These are phyloP conservation scores for Ahaetulla prasina DNA, from an alignment of 2,113 vertebrate genomes.

Conservation along the genomic window DNA sequence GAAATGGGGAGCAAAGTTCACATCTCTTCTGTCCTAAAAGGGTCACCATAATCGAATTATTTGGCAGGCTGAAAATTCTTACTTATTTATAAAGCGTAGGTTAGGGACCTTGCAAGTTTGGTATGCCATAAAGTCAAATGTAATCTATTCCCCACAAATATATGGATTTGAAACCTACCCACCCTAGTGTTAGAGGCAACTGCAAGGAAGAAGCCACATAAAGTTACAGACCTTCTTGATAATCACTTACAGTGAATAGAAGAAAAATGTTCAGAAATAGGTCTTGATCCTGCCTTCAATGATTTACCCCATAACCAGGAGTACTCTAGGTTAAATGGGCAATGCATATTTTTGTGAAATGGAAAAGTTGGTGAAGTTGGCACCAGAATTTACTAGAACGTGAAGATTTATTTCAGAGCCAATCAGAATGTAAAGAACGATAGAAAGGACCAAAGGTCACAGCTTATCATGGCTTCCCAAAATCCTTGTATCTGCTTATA, in stretches of 20 bases:
- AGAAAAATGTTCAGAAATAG: neutral
- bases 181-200: neutral
- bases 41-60: neutral
- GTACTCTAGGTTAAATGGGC: neutral
- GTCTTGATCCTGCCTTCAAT: neutral
- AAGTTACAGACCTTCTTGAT: neutral
- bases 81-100: neutral
- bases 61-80: neutral
- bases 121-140: neutral
- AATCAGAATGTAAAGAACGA: neutral
- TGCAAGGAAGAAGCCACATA: neutral
- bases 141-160: neutral
- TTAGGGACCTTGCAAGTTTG: neutral
- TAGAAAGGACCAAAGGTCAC: neutral
- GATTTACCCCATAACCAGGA: neutral
- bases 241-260: neutral
- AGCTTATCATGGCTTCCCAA: neutral
- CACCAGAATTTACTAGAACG: neutral
- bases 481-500: neutral
- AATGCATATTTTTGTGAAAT: neutral
- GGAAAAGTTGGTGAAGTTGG: neutral
- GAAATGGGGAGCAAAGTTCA: neutral
- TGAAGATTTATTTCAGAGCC: neutral
- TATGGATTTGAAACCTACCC: neutral
- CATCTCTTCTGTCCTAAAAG: neutral